Evolutionary conservation across 2,888 invertebrate species (phyloP), one percentile per base, ranked within the genome.

Genomic region (Thecocarcelia acutangulata): DNA sequence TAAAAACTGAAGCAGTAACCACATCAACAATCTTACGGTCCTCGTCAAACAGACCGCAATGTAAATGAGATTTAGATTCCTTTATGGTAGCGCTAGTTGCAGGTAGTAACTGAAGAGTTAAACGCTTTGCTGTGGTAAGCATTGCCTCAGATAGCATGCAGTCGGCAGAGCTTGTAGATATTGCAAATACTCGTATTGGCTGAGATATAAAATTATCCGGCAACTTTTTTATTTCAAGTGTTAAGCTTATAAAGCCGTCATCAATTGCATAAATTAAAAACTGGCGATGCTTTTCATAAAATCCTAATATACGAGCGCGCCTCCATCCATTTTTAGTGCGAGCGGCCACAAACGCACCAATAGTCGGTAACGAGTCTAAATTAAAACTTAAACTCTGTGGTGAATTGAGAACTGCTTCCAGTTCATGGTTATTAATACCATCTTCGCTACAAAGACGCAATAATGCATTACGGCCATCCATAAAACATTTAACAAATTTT

Each of bases 241-340:
- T 84, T 15, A 86, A 58, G 1, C 77, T 68, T 24, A 86, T 74
- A 12, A 78, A 63, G 1, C 85, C 86, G n/a, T 84, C 84, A 69
- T 87, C 87, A 8, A 85, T 50, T 0, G 85, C 81, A 63, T 85
- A 86, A 0, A 86, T 83, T 3, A 87, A 37, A 42, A 77, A 85
- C 13, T 63, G 50, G 19, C 78, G 58, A 2, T 81, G 61, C 9
- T 84, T 83, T 21, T 73, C 80, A 46, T 78, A 84, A 17, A 74
- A 79, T 19, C 80, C 84, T 58, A 87, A 75, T 1, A 86, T n/a
- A 8, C 85, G 44, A 0, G 84, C 84, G 8, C 86, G 84, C 11
- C 77, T 83, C 87, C 87, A 87, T 5, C 84, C 84, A 24, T 75
- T 21, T 6, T 44, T 15, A 1, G 84, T 85, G 1, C 78, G 80